Conservation (phyloP, 1,140 invertebrate species). For the Delia radicum region DNA sequence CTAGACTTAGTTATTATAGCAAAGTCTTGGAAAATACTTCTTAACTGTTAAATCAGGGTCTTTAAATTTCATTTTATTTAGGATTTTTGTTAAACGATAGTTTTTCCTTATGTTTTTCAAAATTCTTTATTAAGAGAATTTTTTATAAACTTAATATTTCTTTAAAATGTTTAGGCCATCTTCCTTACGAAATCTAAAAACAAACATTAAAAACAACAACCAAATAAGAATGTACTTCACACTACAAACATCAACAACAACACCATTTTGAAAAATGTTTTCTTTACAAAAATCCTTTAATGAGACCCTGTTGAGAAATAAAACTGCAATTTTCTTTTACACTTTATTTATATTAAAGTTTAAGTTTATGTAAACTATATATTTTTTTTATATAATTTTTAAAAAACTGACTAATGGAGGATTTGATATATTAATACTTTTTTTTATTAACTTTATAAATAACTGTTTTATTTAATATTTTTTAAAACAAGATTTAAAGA, state of each 20-base stretch:
- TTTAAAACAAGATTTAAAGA: constrained; percentile 25
- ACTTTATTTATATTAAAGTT: background rate
- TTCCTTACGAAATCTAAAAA: background rate
- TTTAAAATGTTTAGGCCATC: background rate
- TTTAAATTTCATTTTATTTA: background rate
- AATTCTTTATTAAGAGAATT: background rate
- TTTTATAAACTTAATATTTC: background rate
- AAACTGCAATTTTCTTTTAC: background rate
- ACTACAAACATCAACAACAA: background rate
- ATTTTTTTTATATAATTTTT: constrained; percentile 9
- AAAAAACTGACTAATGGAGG: constrained; percentile 53
- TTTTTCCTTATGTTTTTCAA: constrained; percentile 18
- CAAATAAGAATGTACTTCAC: background rate
- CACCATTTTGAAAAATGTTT: background rate
- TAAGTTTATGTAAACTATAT: constrained; percentile 7
- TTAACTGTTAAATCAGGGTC: background rate
- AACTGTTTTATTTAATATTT: constrained; percentile 42
- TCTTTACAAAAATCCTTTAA: background rate
- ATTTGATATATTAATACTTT: constrained; percentile 47
- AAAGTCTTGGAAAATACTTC: background rate
- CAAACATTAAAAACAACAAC: background rate
- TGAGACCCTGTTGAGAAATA: background rate
- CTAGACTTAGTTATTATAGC: too few species aligned
- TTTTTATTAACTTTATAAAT: constrained; percentile 25
- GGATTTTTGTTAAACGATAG: constrained; percentile 25